Evolutionary conservation across 2,113 vertebrate genomes (phyloP).

Genomic region (Gobiocypris rarus): DNA sequence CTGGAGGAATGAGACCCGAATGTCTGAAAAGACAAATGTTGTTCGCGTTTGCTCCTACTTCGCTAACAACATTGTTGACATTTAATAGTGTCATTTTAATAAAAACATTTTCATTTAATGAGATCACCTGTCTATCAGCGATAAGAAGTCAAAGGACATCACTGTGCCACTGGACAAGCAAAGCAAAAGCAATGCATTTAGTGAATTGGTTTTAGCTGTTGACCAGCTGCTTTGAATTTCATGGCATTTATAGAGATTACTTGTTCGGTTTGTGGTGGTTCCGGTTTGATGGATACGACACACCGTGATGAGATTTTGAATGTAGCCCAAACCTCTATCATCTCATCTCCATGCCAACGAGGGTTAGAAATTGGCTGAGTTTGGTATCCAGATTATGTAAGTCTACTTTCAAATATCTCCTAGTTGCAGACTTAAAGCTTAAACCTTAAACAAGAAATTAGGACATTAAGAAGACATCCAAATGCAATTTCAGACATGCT

Average conservation of each 20-base stretch:
- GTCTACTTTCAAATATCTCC: constrained; percentile 1
- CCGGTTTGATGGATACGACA: background rate
- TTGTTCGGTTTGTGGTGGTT: constrained; percentile 14
- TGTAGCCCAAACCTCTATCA: background rate
- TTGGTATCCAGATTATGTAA: constrained; percentile 1
- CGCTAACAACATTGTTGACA: background rate
- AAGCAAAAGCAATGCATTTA: background rate
- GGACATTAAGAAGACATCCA: background rate
- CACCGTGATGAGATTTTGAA: constrained; percentile 11
- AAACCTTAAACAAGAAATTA: background rate
- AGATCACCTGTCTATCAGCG: background rate
- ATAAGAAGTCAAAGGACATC: background rate
- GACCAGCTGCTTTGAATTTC: constrained; percentile 35
- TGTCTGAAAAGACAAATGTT: background rate
- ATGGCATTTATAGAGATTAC: constrained; percentile 34
- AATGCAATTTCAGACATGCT: background rate
- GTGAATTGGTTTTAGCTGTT: background rate
- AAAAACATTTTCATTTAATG: background rate
- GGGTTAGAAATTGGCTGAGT: no score
- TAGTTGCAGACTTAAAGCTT: background rate
- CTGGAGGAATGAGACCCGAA: constrained; percentile 8
- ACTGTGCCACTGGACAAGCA: background rate
- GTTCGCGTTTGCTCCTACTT: background rate
- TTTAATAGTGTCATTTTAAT: background rate
- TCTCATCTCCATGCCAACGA: background rate